Evolutionary conservation across 2,888 invertebrate genomes (phyloP), one percentile per base, ranked within the genome.

Genomic region (Melanotus villosus): DNA sequence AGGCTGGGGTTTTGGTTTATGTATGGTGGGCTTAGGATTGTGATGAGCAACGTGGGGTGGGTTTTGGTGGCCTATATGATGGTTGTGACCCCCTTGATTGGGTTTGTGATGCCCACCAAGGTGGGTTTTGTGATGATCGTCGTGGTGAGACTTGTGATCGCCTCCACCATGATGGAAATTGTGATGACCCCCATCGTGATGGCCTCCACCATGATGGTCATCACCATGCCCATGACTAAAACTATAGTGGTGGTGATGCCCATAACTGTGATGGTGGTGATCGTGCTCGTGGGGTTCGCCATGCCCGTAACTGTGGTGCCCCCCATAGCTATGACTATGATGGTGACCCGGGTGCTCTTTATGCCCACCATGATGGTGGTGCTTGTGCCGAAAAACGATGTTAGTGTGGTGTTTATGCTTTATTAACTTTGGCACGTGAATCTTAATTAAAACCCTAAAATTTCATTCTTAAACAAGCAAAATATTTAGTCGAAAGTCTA

Each of bases 361-460:
- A 47, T 23, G 21, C 10, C 16, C 18, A 10, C n/a, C n/a, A 34
- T 34, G n/a, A 1, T 47, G 4, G 23, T 21, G 47, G 1, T 47
- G 87, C 67, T 88, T 87, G 74, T 89, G 89, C 50, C 89, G 85
- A 10, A 87, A 88, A 45, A 90, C 86, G 59, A 89, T 88, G 78
- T 89, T 89, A 5, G 89, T 90, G 76, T 90, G 90, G 69, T 87
- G 85, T 52, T 88, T 87, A 70, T 89, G 89, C 45, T 89, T 89
- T 70, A 89, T 86, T 57, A 89, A 85, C 79, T 90, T 87, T 14
- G 90, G 90, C 6, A 90, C 85, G 78, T 89, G 86, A 54, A 90
- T 81, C 80, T 85, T 89, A 70, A 90, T 84, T 77, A 89, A 88
- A 57, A 88, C 85, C 76, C 89, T 90, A 85, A 65, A 85, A 79